Percentiles rank a stretch among this genome's conserved stretches.
Evolutionary conservation across 2,888 invertebrate species (phyloP).

Genomic region (Leptarthrus brevirostris): DNA sequence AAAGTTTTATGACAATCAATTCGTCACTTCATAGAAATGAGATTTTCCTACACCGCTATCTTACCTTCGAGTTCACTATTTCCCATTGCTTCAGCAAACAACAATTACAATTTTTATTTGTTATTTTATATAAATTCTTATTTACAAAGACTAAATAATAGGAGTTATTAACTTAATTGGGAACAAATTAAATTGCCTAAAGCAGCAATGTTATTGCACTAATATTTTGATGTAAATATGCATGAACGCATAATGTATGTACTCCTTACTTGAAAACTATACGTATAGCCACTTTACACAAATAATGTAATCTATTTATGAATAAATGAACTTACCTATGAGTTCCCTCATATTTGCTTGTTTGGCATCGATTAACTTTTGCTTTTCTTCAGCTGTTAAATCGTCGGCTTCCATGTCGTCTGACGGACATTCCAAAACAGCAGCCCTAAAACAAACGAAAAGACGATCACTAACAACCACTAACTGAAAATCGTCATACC

Average conservation of each 20-base stretch:
- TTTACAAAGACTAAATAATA: no score
- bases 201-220: no score
- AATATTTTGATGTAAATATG: no score
- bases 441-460: constrained; percentile 68
- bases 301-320: no score
- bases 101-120: constrained; percentile 47
- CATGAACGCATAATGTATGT: not conserved
- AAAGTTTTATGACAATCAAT: no score
- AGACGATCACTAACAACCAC: no score
- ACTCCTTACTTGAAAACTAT: no score
- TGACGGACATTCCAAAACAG: constrained; percentile 85
- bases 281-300: no score
- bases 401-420: constrained; percentile 82
- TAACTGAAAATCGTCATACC: not conserved
- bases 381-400: constrained; percentile 81
- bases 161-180: no score
- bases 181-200: no score
- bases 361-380: constrained; percentile 79
- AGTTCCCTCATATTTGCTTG: constrained; percentile 84
- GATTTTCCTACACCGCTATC: constrained; percentile 48
- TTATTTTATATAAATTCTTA: constrained; percentile 6
- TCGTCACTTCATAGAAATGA: no score
- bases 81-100: constrained; percentile 58
- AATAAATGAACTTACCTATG: constrained; percentile 80
- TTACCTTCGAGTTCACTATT: constrained; percentile 61